Base-by-base conservation (phyloP, 2,113 vertebrate species). In the Cyrtonyx montezumae region DNA sequence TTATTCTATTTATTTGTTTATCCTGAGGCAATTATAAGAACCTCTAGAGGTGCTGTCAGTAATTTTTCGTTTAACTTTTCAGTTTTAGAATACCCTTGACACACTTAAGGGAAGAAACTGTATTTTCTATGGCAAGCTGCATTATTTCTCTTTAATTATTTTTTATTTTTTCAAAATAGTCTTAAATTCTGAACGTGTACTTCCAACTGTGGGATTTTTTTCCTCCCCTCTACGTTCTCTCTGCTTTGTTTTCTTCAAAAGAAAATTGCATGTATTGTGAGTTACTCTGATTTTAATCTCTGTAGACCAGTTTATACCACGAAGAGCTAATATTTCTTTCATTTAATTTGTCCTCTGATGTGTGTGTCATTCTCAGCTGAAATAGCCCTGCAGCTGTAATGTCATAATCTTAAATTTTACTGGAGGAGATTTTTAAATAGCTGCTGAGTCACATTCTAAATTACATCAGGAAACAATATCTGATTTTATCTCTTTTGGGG, bases 281-380 rank as follows among this genome's bases (percentile, higher is more conserved):
- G 20, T 49, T 87, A 37, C 55, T 74, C 87, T 53, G 6, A 8
- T 85, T 79, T 87, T 59, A 62, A 62, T 85, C 28, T 63, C 45
- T 37, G 30, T 68, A 87, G 58, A 42, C 45, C 14, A 14, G 7
- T 79, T 84, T 87, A 46, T 66, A 45, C 19, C 36, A 37, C 25
- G 55, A 15, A 90, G 55, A 87, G 20, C 49, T 79, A 30, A 61
- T 45, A 46, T 11, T 43, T 69, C 37, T 69, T 84, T 49, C 23
- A 7, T 30, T 48, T 63, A 63, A 6, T 77, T 21, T 79, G 40
- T 90, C 62, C 40, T 86, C 89, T 95, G 82, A 70, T 85, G 66
- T 70, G 32, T 94, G 20, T 93, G 74, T 95, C 88, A 86, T 93
- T 94, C 68, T 79, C 40, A 61, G 82, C 88, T 92, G 84, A 88